Evolutionary conservation across 2,888 invertebrate species (phyloP), one percentile per base, ranked within the genome.

Genomic region (Sesamia inferens): DNA sequence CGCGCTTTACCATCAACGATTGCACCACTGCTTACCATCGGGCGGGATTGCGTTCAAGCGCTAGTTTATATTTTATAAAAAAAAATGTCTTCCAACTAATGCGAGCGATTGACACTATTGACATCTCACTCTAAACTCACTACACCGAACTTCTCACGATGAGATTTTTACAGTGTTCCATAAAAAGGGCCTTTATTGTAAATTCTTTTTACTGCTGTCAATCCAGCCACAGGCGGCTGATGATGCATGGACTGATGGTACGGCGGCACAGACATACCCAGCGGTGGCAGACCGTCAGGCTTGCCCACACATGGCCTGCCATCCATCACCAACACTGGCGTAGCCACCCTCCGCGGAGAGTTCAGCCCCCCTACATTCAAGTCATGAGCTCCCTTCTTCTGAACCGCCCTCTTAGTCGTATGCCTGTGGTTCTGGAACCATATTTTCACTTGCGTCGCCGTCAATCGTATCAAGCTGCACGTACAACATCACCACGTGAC

Each of bases 371-470:
- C 97, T 0, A 97, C 97, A 69, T 97, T 97, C 86, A 97, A 94
- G 78, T 98, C 97, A 85, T 98, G 97, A 83, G 97, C 94, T 24
- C 98, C 98, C 93, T 99, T 98, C 94, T 99, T 99, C 90, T 99
- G 99, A 75, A 99, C 98, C 0, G 99, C 99, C n/a, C 99, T 97
- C 95, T 99, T 99, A 90, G 99, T 99, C 97, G 99, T 99, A 96
- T 99, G 99, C 90, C 99, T 98, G 93, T 99, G 99, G 94, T 99
- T 99, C 93, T 99, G 99, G 96, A 99, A 99, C 99, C 99, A 99
- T 89, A 99, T 99, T 95, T 99, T 99, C 68, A 98, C 98, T 96
- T 99, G 99, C 5, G 99, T 99, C 0, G 99, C 99, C 4, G 99
- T 99, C 75, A 99, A 96, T 73, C 99, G 97, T 83, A 99, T 99